Evolutionary conservation across 2,888 invertebrate genomes (phyloP).

Genomic region (Campaea margaritaria): DNA sequence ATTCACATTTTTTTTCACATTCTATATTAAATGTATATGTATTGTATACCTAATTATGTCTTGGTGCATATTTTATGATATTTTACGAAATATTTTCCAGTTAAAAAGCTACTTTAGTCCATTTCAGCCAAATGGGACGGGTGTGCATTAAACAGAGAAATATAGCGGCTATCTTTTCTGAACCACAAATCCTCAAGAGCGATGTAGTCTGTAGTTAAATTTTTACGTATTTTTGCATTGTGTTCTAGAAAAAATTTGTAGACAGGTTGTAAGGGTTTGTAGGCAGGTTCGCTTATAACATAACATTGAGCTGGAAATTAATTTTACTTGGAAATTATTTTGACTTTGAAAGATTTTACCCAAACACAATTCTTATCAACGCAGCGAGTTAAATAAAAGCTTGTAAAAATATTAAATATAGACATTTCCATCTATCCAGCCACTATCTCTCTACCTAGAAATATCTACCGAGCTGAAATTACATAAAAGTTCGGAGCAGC

Average conservation of each 20-base stretch:
- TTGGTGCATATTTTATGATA: not conserved
- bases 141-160: constrained; percentile 25
- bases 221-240: not conserved
- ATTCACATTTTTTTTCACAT: too few relatives aligned
- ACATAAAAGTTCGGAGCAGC: constrained; percentile 20
- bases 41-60: too few relatives aligned
- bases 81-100: constrained; percentile 17
- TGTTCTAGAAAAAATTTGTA: too few relatives aligned
- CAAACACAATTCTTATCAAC: too few relatives aligned
- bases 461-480: constrained; percentile 10
- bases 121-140: constrained; percentile 22
- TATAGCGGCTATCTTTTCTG: constrained; percentile 4
- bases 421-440: too few relatives aligned
- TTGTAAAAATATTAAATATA: not conserved
- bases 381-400: too few relatives aligned
- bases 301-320: too few relatives aligned
- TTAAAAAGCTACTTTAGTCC: constrained; percentile 17
- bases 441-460: not conserved
- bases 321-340: too few relatives aligned
- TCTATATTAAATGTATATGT: too few relatives aligned
- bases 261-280: too few relatives aligned
- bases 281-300: too few relatives aligned
- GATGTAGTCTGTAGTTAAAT: not conserved
- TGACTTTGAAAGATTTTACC: too few relatives aligned
- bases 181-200: not conserved